A percentile compares a stretch with the other conserved stretches of the same genome.
These are phyloP conservation scores for Anaspis maculata DNA, from an alignment of 2,888 invertebrate species.

Conservation along the genomic window DNA sequence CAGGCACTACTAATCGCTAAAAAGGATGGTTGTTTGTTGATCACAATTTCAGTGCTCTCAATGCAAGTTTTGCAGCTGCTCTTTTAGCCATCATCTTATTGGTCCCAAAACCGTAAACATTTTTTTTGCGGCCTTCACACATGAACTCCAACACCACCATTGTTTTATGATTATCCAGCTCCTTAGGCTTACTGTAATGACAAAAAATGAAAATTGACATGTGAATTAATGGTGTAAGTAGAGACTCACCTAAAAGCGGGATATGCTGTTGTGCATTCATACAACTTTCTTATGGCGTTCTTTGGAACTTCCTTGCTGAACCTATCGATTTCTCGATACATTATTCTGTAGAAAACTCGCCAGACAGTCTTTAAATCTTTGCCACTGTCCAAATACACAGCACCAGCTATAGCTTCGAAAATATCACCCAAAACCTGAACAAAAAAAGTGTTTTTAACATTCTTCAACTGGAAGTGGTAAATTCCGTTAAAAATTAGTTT, in stretches of 20 bases:
- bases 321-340: constrained; percentile 75
- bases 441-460: constrained; percentile 77
- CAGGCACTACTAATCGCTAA: too few species aligned
- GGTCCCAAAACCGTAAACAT: constrained; percentile 61
- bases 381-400: constrained; percentile 78
- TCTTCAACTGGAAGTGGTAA: too few species aligned
- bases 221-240: constrained; percentile 1
- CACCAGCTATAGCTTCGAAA: constrained; percentile 86
- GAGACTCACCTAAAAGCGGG: constrained; percentile 58
- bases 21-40: too few species aligned
- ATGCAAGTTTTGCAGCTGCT: constrained; percentile 71
- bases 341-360: constrained; percentile 73
- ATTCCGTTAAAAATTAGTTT: neutral
- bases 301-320: constrained; percentile 80
- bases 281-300: constrained; percentile 78
- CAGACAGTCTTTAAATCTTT: constrained; percentile 67
- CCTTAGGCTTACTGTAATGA: constrained; percentile 22
- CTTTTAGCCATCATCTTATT: constrained; percentile 65
- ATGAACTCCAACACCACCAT: constrained; percentile 58
- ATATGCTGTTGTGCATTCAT: constrained; percentile 73
- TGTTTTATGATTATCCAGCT: constrained; percentile 36
- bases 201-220: too few species aligned
- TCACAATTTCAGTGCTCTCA: constrained; percentile 43
- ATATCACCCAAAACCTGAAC: constrained; percentile 91
- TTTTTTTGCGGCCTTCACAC: constrained; percentile 48